A percentile compares a stretch with the other conserved stretches of the same genome.
Conservation (phyloP, 2,797 vertebrate genomes). For the Eidolon dupreanum region DNA sequence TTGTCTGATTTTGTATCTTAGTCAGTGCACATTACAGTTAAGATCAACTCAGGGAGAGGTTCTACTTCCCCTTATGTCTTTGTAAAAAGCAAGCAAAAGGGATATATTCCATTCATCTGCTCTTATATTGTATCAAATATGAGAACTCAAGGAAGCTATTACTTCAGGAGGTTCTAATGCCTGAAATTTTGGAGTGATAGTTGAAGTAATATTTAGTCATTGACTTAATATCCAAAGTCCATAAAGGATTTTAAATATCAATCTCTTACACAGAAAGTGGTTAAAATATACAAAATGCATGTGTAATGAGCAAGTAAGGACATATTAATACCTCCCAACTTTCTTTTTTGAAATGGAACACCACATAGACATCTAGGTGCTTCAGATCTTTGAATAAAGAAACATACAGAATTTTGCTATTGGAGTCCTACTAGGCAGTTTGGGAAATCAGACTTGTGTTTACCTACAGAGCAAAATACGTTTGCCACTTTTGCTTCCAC, state of each 20-base stretch:
- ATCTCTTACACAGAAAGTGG: not conserved
- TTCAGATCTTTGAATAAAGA: not conserved
- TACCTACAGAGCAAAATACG: not conserved
- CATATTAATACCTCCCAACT: not conserved
- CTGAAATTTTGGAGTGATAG: not conserved
- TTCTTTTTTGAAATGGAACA: not conserved
- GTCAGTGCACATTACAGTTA: not conserved
- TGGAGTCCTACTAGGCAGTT: not conserved
- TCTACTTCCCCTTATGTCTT: not conserved
- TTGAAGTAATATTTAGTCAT: not conserved
- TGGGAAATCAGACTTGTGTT: not conserved
- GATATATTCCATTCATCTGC: not conserved
- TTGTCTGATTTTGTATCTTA: not conserved
- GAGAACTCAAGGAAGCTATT: not conserved
- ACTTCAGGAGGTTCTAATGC: not conserved
- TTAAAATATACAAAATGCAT: not conserved
- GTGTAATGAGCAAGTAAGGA: not conserved
- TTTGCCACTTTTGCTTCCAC: not conserved
- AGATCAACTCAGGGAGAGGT: not conserved
- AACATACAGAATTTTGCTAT: not conserved
- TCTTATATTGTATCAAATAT: not conserved
- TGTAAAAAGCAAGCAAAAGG: not conserved
- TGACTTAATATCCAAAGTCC: not conserved
- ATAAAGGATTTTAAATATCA: not conserved
- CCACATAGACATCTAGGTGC: not conserved